These are phyloP conservation scores for Leptopterna dolabrata DNA, from an alignment of 2,888 invertebrate genomes.

Conservation along the genomic window DNA sequence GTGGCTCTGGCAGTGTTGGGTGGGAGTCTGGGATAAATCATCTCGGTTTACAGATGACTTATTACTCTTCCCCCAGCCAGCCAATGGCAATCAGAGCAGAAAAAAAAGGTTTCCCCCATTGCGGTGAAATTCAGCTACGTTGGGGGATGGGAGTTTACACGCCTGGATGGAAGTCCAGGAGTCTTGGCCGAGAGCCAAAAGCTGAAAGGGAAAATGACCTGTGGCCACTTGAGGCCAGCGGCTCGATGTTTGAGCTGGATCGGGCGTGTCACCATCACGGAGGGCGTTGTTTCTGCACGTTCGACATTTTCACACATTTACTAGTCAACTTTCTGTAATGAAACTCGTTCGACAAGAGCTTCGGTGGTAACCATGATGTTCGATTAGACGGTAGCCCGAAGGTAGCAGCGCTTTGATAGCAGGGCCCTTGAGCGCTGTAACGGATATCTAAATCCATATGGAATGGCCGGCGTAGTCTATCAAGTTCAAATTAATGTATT, in stretches of 20 bases:
- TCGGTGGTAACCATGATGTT: no score
- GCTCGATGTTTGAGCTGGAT: not conserved
- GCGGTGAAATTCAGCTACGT: not conserved
- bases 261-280: not conserved
- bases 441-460: no score
- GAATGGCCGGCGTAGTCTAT: no score
- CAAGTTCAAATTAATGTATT: no score
- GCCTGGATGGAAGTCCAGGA: not conserved
- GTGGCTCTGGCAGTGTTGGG: not conserved
- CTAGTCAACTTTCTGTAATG: no score
- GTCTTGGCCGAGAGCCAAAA: not conserved
- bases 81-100: slow-evolving; percentile 4
- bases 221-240: not conserved
- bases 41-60: not conserved
- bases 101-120: not conserved
- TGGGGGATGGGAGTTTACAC: not conserved
- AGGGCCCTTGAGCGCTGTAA: no score
- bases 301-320: no score
- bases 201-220: not conserved
- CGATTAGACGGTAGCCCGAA: no score
- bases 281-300: no score
- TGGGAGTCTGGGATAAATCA: not conserved
- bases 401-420: no score
- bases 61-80: not conserved
- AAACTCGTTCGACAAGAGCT: no score